A percentile compares a stretch with the other conserved stretches of the same genome.
Conservation (phyloP, 2,888 invertebrate species). For the Siphonodentalium dalli region DNA sequence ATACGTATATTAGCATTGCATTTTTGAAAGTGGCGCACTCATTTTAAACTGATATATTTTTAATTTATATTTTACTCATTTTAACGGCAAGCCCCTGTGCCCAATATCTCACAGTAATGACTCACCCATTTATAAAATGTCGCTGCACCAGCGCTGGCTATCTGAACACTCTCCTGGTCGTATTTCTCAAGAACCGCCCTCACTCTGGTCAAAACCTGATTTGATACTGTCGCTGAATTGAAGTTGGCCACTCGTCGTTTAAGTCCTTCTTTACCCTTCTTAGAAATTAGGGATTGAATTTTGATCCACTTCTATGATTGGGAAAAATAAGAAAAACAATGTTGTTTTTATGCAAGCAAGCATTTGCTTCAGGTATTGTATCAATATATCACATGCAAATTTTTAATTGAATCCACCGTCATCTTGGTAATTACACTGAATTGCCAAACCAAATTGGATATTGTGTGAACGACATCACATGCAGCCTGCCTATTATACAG, state of each 20-base stretch:
- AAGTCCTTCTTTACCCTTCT: constrained; percentile 50
- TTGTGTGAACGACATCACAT: not conserved
- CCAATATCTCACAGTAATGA: no score
- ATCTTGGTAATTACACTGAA: not conserved
- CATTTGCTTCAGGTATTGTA: not conserved
- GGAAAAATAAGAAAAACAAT: not conserved
- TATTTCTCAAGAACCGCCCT: constrained; percentile 37
- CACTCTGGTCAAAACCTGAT: constrained; percentile 31
- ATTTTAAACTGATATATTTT: no score
- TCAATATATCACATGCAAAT: not conserved
- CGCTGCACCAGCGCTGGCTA: constrained; percentile 58
- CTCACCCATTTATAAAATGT: constrained; percentile 58
- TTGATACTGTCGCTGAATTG: constrained; percentile 31
- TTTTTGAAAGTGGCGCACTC: no score
- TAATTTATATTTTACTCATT: no score
- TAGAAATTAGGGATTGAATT: constrained; percentile 51
- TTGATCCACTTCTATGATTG: constrained; percentile 47
- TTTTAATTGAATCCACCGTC: not conserved
- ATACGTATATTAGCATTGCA: no score
- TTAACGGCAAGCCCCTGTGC: no score
- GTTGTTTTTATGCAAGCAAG: not conserved
- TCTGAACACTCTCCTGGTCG: constrained; percentile 50
- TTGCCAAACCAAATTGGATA: not conserved
- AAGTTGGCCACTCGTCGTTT: constrained; percentile 49
- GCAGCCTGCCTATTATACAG: no score